Base-by-base conservation (phyloP, 2,797 vertebrate species). In the Anolis apletophallus region DNA sequence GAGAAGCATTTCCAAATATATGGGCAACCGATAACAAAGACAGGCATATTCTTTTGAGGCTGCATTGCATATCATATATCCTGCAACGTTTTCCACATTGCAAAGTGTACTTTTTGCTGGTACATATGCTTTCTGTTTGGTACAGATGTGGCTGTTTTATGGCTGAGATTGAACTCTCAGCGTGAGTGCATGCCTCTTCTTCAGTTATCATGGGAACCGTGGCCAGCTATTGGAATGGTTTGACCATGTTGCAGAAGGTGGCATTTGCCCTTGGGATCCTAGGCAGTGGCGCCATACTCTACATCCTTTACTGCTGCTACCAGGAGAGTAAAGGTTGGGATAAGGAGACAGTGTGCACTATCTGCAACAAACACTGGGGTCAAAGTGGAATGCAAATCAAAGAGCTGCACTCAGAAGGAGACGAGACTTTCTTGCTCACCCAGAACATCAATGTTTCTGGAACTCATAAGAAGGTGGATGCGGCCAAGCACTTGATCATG, bases 401-500 rank as follows among this genome's bases (percentile, higher is more conserved):
- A 10, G 23, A 26, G 26, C 23, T 3, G 2, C 11, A 8, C 5
- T 9, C 26, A 64, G 95, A 97, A 26, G 93, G 93, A 2, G 91
- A 89, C 0, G 88, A 83, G 0, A 68, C 88, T 12, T 90, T 95
- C 0, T 92, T 91, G 0, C 95, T 96, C 0, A 95, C 93, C 19
- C 96, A 97, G 84, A 84, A 82, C 8, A 95, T 98, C 90, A 97
- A 95, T 0, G 96, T 99, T 83, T 95, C 95, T 0, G 98, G 98
- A 64, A 98, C 96, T 0, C 96, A 94, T n/a, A 94, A 93, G 78
- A 97, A 98, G 85, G 97, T 99, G 85, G 92, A 94, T 1, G 94
- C 94, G 7, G 98, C 98, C 84, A 98, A 99, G 98, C 96, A 97
- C 88, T 93, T 98, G 92, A 97, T 99, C 92, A 82, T 96, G 80